Conservation (phyloP, 1,140 invertebrate species). For the Aphaenogaster ashmeadi region DNA sequence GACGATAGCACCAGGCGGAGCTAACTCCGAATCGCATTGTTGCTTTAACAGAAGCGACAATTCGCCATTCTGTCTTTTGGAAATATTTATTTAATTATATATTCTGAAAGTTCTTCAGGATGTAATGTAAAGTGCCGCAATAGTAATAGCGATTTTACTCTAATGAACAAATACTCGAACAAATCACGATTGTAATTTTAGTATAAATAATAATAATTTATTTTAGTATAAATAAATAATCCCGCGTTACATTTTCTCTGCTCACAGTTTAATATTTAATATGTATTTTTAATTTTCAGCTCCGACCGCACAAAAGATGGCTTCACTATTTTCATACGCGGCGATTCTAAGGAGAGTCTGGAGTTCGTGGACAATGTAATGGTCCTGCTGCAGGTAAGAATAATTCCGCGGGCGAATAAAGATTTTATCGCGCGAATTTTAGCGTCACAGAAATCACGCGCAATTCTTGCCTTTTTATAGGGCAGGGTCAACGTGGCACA, state of each 20-base stretch:
- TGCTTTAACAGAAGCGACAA: not conserved
- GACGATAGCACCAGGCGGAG: not conserved
- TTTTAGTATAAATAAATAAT: not conserved
- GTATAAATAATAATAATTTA: not conserved
- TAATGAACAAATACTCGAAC: not conserved
- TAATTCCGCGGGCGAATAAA: not conserved
- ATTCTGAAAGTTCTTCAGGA: not conserved
- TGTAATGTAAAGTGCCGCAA: not conserved
- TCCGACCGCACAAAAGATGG: slow-evolving; percentile 79
- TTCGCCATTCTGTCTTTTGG: not conserved
- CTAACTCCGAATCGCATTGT: not conserved
- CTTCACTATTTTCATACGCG: slow-evolving; percentile 80
- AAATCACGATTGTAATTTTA: not conserved
- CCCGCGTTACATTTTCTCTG: not conserved
- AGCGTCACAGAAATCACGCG: slow-evolving; percentile 1
- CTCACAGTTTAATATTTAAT: not conserved
- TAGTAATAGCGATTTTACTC: not conserved
- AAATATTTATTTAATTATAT: slow-evolving; percentile 3
- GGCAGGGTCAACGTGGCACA: slow-evolving; percentile 76
- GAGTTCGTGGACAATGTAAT: slow-evolving; percentile 82
- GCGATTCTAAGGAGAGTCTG: slow-evolving; percentile 73
- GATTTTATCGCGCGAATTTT: not conserved
- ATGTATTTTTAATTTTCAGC: slow-evolving; percentile 71
- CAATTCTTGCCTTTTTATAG: slow-evolving; percentile 65
- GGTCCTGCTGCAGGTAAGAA: slow-evolving; percentile 78